Evolutionary conservation across 2,113 vertebrate genomes (phyloP), one percentile per base, ranked within the genome.

Genomic region (Leiothrix lutea): DNA sequence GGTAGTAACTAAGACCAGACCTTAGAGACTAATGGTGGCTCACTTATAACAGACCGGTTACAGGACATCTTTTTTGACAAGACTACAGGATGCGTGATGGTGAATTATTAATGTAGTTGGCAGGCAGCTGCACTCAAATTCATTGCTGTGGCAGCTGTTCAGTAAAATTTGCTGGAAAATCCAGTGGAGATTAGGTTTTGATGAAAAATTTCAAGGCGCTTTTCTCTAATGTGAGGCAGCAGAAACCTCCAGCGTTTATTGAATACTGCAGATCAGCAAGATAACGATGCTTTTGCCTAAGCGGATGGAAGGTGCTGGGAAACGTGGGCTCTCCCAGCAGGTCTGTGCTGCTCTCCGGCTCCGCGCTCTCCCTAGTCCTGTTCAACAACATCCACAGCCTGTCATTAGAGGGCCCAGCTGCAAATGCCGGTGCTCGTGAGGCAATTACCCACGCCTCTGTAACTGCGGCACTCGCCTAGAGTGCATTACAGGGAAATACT

Each of bases 191-290:
- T 80, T 22, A 82, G 36, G 40, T 61, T 77, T 72, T 42, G 85
- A 90, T 71, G 79, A 86, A 88, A 82, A 91, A 66, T 64, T 66
- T 94, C 80, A 81, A 85, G 60, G 78, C 3, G 2, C 86, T 85
- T 79, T 66, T 78, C 74, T 53, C 85, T 57, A 35, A 44, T 8
- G 18, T 4, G 28, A 58, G 51, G 29, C 26, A 56, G 45, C 24
- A 19, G 18, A 77, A 58, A 21, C 11, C n/a, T 23, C 80, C 40
- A 2, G 2, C 33, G 35, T 44, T 73, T 86, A 24, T 38, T 31
- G 56, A 13, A 6, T 7, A 8, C 2, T 26, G 50, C 72, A 53
- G 31, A 86, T 70, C 42, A 57, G 36, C 5, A 28, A 74, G 79
- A 24, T 51, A 75, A 71, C 0, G 5, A 66, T 2, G 19, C 38